These are phyloP conservation scores for Busseola fusca DNA, from an alignment of 2,888 invertebrate genomes.

Conservation along the genomic window DNA sequence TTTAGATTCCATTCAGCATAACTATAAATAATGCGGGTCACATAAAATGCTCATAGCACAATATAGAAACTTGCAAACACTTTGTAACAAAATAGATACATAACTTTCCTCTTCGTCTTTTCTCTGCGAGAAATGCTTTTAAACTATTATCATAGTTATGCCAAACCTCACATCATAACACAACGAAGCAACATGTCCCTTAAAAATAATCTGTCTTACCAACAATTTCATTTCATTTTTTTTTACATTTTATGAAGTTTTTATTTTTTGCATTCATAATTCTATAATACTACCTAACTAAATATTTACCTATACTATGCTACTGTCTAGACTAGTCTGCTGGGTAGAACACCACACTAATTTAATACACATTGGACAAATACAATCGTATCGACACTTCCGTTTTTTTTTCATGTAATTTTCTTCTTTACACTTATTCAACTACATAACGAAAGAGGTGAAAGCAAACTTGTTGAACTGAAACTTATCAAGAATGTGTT, in stretches of 20 bases:
- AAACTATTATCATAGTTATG: slow-evolving; percentile 88
- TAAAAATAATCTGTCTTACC: slow-evolving; percentile 91
- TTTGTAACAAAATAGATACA: slow-evolving; percentile 90
- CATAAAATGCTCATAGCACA: slow-evolving; percentile 89
- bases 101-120: slow-evolving; percentile 85
- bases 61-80: slow-evolving; percentile 89
- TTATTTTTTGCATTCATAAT: slow-evolving; percentile 90
- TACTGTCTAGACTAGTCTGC: slow-evolving; percentile 89
- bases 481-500: slow-evolving; percentile 87
- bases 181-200: slow-evolving; percentile 89
- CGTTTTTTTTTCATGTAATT: slow-evolving; percentile 83
- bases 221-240: slow-evolving; percentile 90
- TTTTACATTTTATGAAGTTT: slow-evolving; percentile 89
- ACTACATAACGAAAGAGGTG: slow-evolving; percentile 89
- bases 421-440: slow-evolving; percentile 88
- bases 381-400: slow-evolving; percentile 86
- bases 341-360: slow-evolving; percentile 89
- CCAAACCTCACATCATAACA: slow-evolving; percentile 88
- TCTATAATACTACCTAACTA: slow-evolving; percentile 88
- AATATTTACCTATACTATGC: slow-evolving; percentile 89
- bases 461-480: slow-evolving; percentile 88
- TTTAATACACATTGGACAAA: slow-evolving; percentile 89
- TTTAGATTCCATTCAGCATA: slow-evolving; percentile 89
- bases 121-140: slow-evolving; percentile 86
- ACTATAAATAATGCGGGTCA: slow-evolving; percentile 89